These are phyloP conservation scores for Fragum sueziense DNA, from an alignment of 2,888 invertebrate species.

Conservation along the genomic window DNA sequence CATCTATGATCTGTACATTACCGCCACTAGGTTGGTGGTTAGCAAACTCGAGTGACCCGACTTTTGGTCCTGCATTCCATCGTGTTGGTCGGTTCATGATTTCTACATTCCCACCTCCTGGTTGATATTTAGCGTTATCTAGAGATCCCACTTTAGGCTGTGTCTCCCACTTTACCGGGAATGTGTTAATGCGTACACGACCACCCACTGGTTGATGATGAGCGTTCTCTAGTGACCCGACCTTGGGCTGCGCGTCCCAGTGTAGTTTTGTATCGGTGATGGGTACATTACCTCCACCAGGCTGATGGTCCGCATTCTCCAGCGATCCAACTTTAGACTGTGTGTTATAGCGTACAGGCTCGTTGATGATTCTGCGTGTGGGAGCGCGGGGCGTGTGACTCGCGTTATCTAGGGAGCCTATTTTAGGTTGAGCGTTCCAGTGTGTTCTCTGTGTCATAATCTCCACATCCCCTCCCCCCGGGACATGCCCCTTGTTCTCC, in stretches of 20 bases:
- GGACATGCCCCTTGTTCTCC: conserved; percentile 48
- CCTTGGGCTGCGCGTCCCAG: conserved; percentile 68
- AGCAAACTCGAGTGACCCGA: conserved; percentile 69
- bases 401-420: conserved; percentile 73
- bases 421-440: conserved; percentile 68
- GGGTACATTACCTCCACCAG: conserved; percentile 62
- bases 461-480: conserved; percentile 59
- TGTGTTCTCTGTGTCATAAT: conserved; percentile 55
- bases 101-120: conserved; percentile 66
- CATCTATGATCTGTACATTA: conserved; percentile 55
- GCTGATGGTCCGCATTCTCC: conserved; percentile 63
- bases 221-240: conserved; percentile 71
- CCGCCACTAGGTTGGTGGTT: conserved; percentile 70
- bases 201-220: conserved; percentile 69
- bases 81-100: conserved; percentile 58
- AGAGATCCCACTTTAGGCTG: conserved; percentile 67
- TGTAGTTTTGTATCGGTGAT: conserved; percentile 60
- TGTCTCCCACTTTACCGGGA: conserved; percentile 43
- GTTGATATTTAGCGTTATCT: conserved; percentile 64
- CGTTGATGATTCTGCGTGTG: conserved; percentile 52
- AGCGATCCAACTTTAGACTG: conserved; percentile 68
- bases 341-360: conserved; percentile 50
- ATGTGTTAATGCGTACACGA: conserved; percentile 54
- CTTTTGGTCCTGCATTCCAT: conserved; percentile 68
- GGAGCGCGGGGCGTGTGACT: conserved; percentile 68